Percentiles rank a stretch among this genome's conserved stretches.
These are phyloP conservation scores for Otolemur garnettii DNA, from an alignment of 2,113 vertebrate genomes.

Conservation along the genomic window DNA sequence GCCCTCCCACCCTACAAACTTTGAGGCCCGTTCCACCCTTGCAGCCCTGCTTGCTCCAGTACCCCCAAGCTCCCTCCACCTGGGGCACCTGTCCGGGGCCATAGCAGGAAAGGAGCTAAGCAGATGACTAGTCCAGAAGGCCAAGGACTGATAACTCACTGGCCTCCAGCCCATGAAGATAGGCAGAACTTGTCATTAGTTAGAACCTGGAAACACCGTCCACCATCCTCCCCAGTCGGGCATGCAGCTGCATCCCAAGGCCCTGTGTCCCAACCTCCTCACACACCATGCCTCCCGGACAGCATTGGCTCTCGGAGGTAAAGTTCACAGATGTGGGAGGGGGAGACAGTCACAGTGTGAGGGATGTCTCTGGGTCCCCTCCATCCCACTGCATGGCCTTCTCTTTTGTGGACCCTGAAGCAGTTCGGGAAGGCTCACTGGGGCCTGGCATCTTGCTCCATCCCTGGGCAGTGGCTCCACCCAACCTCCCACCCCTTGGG, in stretches of 20 bases:
- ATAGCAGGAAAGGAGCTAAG: background rate
- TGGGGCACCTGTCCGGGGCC: slow-evolving; percentile 21
- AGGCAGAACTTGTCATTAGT: background rate
- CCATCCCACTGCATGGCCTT: background rate
- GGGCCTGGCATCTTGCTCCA: background rate
- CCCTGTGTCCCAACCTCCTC: background rate
- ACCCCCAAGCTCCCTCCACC: background rate
- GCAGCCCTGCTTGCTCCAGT: background rate
- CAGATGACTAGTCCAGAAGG: slow-evolving; percentile 22
- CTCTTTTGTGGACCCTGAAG: background rate
- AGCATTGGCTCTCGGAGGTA: background rate
- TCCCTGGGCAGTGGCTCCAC: background rate
- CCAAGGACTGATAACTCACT: slow-evolving; percentile 23
- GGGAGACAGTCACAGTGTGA: background rate
- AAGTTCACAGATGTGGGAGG: rapidly evolving
- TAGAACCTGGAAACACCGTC: background rate
- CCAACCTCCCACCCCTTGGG: background rate
- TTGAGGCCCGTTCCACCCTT: background rate
- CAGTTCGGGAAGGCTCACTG: background rate
- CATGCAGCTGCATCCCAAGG: background rate
- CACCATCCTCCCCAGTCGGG: rapidly evolving
- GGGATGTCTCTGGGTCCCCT: background rate
- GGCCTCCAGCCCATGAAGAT: slow-evolving; percentile 47
- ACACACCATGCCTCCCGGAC: background rate
- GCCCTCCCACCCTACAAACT: background rate